phyloP scores from a whole-genome alignment of 2,888 invertebrate species.

The Caenorhabditis becei region DNA sequence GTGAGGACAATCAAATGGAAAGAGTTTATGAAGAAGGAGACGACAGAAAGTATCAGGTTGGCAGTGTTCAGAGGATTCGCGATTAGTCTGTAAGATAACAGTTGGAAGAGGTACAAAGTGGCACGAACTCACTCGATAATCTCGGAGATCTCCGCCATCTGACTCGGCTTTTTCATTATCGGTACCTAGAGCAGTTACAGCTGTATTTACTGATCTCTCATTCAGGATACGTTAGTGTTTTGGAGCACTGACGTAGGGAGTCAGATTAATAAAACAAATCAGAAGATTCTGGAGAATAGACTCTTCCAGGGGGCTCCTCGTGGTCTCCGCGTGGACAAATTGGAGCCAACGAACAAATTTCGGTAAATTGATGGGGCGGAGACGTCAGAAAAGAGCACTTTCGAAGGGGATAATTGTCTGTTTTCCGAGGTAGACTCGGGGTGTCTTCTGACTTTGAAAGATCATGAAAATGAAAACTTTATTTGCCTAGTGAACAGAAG shows the following conservation, averaged over 20 bases:
- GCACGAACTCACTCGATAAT: conserved; percentile 3
- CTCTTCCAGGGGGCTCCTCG: too few species aligned
- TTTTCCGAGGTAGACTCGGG: not conserved
- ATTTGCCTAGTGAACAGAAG: not conserved
- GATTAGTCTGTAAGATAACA: not conserved
- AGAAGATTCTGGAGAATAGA: too few species aligned
- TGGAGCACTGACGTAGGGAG: not conserved
- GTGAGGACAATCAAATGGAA: not conserved
- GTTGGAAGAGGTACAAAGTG: not conserved
- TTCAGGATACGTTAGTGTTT: not conserved
- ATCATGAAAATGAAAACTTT: not conserved
- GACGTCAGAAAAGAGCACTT: not conserved
- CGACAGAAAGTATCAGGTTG: not conserved
- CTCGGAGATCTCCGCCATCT: not conserved
- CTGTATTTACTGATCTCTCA: not conserved
- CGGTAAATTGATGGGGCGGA: not conserved
- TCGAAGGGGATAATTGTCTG: not conserved
- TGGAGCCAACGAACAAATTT: not conserved
- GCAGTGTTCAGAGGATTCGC: not conserved
- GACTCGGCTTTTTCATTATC: not conserved
- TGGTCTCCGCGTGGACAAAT: too few species aligned
- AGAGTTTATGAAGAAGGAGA: conserved; percentile 2
- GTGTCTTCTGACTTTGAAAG: not conserved
- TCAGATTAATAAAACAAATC: too few species aligned
- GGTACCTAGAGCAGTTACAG: too few species aligned